Evolutionary conservation across 2,113 vertebrate genomes (phyloP), one percentile per base, ranked within the genome.

Genomic region (Sturnus vulgaris): DNA sequence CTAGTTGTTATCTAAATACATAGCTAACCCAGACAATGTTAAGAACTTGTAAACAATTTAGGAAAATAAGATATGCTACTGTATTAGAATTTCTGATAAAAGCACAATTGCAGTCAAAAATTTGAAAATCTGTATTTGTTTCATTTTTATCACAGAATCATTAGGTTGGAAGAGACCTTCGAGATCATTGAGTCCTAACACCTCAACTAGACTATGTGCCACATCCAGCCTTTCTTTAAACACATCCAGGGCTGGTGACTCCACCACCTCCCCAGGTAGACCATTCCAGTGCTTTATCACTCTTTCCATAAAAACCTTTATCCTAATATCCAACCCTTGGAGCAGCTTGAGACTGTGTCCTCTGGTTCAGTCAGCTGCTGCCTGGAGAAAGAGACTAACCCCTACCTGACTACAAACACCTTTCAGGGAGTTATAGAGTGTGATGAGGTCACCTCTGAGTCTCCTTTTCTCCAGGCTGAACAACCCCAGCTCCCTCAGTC

Each of bases 361-460:
- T 47, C n/a, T 37, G 1, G 0, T 60, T 76, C 33, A 31, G 20
- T 47, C 21, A 9, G 25, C 24, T 24, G 25, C 13, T 37, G n/a
- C 4, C 20, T 6, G 25, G 15, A 10, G 42, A 23, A 37, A 37
- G n/a, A 75, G 42, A 23, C 19, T 6, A 8, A 12, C 2, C 15
- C 37, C 19, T 11, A 35, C 5, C 8, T 57, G 40, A 1, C 8
- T 17, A 35, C 40, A 17, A 0, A 4, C 40, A 46, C 19, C 15
- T 2, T 13, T 59, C 33, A 59, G 33, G 33, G 0, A 46, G 25
- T 9, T 37, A 10, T 30, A 15, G 46, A 28, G 9, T 37, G 10
- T 21, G 9, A 21, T 15, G 28, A 28, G 3, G n/a, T 69, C 25
- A 50, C 25, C 19, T 0, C 46, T 37, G 9, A 35, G 12, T 6